Base-by-base conservation (phyloP, 2,113 vertebrate genomes). In the Formicarius rufipectus region DNA sequence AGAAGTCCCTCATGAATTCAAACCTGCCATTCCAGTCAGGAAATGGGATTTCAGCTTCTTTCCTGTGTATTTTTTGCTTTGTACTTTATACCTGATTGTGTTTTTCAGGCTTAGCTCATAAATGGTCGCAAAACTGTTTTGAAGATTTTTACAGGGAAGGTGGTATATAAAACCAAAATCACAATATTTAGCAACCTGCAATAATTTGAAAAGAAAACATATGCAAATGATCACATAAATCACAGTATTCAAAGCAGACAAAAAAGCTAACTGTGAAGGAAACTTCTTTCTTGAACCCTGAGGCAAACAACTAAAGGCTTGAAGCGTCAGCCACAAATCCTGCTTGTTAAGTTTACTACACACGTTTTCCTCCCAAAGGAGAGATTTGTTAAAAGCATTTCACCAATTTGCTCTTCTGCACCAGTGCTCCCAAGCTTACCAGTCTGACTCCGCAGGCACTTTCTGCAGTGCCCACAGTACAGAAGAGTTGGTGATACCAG, bases 381-480 rank as follows among this genome's bases (percentile, higher is more conserved):
- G 60, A 58, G 50, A 50, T 63, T 39, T 71, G 18, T 55, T 27
- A 42, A 69, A 93, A 81, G 22, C 35, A 5, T 27, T 66, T 81
- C 1, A 3, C 20, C 7, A 6, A 4, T 58, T 67, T 4, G 2
- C 9, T 2, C 13, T 86, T 63, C 20, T 24, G n/a, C 33, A 55
- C 35, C 73, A 22, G 53, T 22, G 24, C 67, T 78, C 23, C 58
- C 17, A 22, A n/a, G 31, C 14, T 25, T 45, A 21, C 11, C 24
- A 5, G 23, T 20, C 28, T 2, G 3, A 7, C 30, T 58, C 39
- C 4, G 0, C 42, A n/a, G 68, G 17, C 0, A 0, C n/a, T 84
- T 52, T 52, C n/a, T 59, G 40, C 28, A 21, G 35, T 2, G 1
- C 27, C 71, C 1, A 3, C 15, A 9, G 19, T 14, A 14, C 7